Conservation (phyloP, 2,113 vertebrate genomes). For the Mirza zaza region DNA sequence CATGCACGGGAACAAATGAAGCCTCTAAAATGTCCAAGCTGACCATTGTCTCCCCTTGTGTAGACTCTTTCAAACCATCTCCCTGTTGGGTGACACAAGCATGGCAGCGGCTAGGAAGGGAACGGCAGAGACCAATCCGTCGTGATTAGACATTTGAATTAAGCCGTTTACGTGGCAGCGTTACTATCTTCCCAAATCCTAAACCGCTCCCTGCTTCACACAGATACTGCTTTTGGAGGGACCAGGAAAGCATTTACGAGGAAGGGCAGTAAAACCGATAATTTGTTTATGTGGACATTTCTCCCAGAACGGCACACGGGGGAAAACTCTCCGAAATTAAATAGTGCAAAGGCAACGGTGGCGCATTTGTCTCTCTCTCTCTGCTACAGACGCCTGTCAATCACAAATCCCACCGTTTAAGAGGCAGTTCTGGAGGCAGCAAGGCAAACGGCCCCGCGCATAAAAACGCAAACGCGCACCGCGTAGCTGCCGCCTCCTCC, state of each 20-base stretch:
- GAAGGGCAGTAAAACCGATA: neutral
- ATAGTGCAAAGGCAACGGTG: neutral
- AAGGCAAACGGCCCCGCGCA: fast-evolving
- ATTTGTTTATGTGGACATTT: neutral
- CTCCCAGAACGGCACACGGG: neutral
- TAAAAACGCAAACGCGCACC: too few species aligned
- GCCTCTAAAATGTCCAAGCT: fast-evolving
- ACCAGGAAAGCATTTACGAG: neutral
- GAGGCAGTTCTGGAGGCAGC: neutral
- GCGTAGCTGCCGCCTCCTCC: fast-evolving
- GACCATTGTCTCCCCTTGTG: neutral
- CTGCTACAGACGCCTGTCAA: neutral
- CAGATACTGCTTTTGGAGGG: neutral
- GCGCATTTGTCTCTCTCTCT: neutral
- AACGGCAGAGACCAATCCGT: fast-evolving
- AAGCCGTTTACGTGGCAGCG: neutral
- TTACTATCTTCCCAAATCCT: neutral
- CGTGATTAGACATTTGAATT: fast-evolving
- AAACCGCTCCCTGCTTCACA: neutral
- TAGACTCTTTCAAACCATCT: neutral
- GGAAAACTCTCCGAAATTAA: neutral
- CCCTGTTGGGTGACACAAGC: neutral
- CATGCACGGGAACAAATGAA: fast-evolving
- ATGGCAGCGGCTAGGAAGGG: fast-evolving
- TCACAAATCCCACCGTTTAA: neutral